Conservation (phyloP, 2,113 vertebrate species). For the Xiphophorus maculatus region DNA sequence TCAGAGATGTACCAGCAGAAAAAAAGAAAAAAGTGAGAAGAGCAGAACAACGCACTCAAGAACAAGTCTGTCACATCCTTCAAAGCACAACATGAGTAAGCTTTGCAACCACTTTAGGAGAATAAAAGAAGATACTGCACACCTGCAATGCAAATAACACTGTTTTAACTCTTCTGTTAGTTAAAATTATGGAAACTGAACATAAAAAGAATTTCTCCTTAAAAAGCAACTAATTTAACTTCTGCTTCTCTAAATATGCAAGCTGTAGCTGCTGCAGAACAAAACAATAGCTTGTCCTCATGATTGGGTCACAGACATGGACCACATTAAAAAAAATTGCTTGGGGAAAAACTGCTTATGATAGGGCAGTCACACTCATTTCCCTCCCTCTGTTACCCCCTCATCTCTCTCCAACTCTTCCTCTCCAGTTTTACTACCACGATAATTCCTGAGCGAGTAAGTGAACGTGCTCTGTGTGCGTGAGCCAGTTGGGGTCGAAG, state of each 20-base stretch:
- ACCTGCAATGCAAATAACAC: slow-evolving; percentile 14
- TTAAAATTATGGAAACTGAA: background rate
- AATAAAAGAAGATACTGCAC: slow-evolving; percentile 1
- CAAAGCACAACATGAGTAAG: slow-evolving; percentile 25
- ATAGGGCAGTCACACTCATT: slow-evolving; percentile 41
- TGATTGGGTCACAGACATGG: slow-evolving; percentile 52
- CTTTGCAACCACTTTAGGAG: slow-evolving; percentile 6
- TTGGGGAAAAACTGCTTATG: slow-evolving; percentile 54
- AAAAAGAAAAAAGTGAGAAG: slow-evolving; percentile 37
- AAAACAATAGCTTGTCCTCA: slow-evolving; percentile 51
- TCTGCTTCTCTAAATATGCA: background rate
- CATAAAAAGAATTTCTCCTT: background rate
- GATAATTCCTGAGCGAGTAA: slow-evolving; percentile 60
- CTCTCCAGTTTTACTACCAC: slow-evolving; percentile 59
- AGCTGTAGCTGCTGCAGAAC: slow-evolving; percentile 14
- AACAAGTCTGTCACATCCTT: slow-evolving; percentile 50
- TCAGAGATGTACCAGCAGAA: slow-evolving; percentile 35
- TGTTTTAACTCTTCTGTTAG: background rate
- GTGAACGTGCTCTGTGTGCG: slow-evolving; percentile 57
- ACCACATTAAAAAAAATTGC: slow-evolving; percentile 48
- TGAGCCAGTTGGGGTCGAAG: slow-evolving; percentile 64
- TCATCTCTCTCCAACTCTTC: slow-evolving; percentile 20
- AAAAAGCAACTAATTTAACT: slow-evolving; percentile 7
- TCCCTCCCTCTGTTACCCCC: slow-evolving; percentile 13
- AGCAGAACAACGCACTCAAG: slow-evolving; percentile 42